Evolutionary conservation across 2,888 invertebrate genomes (phyloP).

Genomic region (Timema podura): DNA sequence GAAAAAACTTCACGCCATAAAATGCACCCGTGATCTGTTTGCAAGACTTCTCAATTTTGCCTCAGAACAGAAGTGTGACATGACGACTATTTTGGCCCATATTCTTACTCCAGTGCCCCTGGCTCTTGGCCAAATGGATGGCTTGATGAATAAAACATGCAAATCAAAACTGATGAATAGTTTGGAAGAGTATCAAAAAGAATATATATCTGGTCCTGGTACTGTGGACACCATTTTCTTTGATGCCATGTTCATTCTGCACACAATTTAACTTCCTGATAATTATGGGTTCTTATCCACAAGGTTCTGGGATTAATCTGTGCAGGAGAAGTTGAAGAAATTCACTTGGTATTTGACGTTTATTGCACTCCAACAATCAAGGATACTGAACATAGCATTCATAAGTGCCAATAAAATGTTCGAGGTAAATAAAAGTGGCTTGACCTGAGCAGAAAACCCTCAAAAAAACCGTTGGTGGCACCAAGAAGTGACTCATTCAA

Average conservation of each 20-base stretch:
- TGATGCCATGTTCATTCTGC: slow-evolving; percentile 7
- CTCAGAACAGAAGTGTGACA: slow-evolving; percentile 12
- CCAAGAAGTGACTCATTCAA: not conserved
- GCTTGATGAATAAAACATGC: slow-evolving; percentile 8
- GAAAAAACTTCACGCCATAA: slow-evolving; percentile 3
- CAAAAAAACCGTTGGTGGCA: not conserved
- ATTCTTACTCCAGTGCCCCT: slow-evolving; percentile 7
- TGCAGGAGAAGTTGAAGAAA: not conserved
- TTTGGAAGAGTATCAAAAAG: slow-evolving; percentile 2
- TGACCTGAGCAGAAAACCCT: not conserved
- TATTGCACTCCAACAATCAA: slow-evolving; percentile 6
- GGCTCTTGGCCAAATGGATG: slow-evolving; percentile 4
- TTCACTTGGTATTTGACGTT: slow-evolving; percentile 9
- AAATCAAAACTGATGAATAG: slow-evolving; percentile 8
- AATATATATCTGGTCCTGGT: not conserved
- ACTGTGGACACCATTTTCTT: slow-evolving; percentile 12
- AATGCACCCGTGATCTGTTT: slow-evolving; percentile 14
- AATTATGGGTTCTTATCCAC: slow-evolving; percentile 3
- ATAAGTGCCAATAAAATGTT: not conserved
- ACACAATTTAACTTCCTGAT: slow-evolving; percentile 9
- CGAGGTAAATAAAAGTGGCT: slow-evolving; percentile 9
- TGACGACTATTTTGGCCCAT: not conserved
- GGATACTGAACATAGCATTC: slow-evolving; percentile 11
- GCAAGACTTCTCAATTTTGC: slow-evolving; percentile 11
- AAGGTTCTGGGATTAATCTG: slow-evolving; percentile 12